These are phyloP conservation scores for Brenthis hecate DNA, from an alignment of 2,888 invertebrate species.

Conservation along the genomic window DNA sequence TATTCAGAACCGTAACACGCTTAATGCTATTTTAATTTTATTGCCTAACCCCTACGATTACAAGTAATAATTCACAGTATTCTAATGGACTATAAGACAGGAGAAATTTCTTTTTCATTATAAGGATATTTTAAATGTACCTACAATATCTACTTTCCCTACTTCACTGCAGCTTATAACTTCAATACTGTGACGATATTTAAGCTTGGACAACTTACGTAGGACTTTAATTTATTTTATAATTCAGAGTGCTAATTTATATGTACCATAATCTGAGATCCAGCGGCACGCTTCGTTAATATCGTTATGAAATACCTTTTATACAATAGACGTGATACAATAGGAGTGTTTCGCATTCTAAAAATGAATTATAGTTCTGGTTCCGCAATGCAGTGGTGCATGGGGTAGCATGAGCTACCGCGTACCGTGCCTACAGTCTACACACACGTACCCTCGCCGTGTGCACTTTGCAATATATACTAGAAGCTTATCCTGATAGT, in stretches of 20 bases:
- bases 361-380: slow-evolving; percentile 75
- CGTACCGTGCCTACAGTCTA: slow-evolving; percentile 22
- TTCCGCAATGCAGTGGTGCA: slow-evolving; percentile 79
- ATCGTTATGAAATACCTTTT: slow-evolving; percentile 63
- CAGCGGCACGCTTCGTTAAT: slow-evolving; percentile 61
- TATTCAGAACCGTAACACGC: no score
- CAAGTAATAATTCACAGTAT: no score
- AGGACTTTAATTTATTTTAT: slow-evolving; percentile 21
- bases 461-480: slow-evolving; percentile 6
- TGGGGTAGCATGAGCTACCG: slow-evolving; percentile 58
- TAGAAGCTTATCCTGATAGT: not conserved
- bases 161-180: slow-evolving; percentile 9
- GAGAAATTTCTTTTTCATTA: no score
- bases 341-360: slow-evolving; percentile 69
- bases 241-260: slow-evolving; percentile 25
- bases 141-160: not conserved
- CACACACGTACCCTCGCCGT: slow-evolving; percentile 24
- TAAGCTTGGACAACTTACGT: slow-evolving; percentile 6
- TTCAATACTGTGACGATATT: not conserved
- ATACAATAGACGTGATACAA: slow-evolving; percentile 67
- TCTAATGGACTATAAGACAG: no score
- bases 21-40: no score
- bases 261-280: slow-evolving; percentile 44
- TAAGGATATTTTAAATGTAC: not conserved
- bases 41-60: no score